These are phyloP conservation scores for Drosophila orosa DNA, from an alignment of 1,140 invertebrate genomes.

Conservation along the genomic window DNA sequence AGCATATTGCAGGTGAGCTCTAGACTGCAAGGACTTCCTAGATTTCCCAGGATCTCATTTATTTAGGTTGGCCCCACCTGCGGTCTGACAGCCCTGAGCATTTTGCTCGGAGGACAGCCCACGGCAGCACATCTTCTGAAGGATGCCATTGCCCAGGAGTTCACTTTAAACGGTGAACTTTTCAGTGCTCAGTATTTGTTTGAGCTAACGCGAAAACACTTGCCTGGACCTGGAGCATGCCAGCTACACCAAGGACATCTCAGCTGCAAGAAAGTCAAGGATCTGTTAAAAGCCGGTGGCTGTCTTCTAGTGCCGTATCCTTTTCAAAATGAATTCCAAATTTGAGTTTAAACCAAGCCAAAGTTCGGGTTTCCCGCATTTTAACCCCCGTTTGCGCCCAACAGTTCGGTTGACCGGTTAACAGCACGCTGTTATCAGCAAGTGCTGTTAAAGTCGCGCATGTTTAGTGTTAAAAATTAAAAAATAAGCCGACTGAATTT, in stretches of 20 bases:
- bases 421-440: conserved; percentile 12
- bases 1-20: conserved; percentile 61
- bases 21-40: not conserved
- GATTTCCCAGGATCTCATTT: not conserved
- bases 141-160: conserved; percentile 87
- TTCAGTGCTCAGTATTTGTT: conserved; percentile 91
- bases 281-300: conserved; percentile 67
- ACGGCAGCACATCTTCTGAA: conserved; percentile 86
- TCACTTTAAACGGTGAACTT: conserved; percentile 93
- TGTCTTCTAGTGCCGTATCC: conserved; percentile 86
- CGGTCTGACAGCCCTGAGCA: conserved; percentile 91
- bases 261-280: conserved; percentile 80
- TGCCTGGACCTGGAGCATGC: conserved; percentile 28
- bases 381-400: conserved; percentile 1
- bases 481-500: conserved; percentile 23
- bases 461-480: conserved; percentile 36
- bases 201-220: conserved; percentile 45
- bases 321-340: conserved; percentile 44
- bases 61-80: conserved; percentile 88
- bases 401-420: conserved; percentile 17
- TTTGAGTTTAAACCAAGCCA: conserved; percentile 2
- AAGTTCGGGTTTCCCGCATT: not conserved
- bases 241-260: conserved; percentile 69
- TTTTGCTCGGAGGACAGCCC: conserved; percentile 88
- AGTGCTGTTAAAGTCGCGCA: conserved; percentile 18